Conservation (phyloP, 2,113 vertebrate genomes). For the Hippopotamus amphibius region DNA sequence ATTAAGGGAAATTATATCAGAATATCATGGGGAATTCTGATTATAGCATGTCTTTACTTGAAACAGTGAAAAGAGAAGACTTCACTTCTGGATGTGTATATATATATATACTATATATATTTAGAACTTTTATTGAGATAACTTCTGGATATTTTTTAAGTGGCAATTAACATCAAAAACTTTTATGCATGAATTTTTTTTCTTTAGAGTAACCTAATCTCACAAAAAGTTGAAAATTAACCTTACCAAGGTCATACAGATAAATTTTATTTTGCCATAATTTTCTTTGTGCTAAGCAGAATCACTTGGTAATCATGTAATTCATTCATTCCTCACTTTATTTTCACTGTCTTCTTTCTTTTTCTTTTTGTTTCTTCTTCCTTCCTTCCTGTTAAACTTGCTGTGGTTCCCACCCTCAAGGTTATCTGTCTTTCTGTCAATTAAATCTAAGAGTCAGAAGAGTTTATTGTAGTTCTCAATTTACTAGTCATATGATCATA, state of each 20-base stretch:
- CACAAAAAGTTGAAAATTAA: not conserved
- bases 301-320: not conserved
- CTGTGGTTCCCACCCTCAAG: not conserved
- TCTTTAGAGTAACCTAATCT: not conserved
- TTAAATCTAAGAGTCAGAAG: not conserved
- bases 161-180: not conserved
- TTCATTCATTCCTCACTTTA: not conserved
- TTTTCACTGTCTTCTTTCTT: not conserved
- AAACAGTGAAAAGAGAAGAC: not conserved
- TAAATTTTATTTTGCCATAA: not conserved
- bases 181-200: not conserved
- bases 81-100: not conserved
- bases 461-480: not conserved
- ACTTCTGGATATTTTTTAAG: not conserved
- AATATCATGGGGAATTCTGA: constrained; percentile 22
- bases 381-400: not conserved
- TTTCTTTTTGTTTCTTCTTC: not conserved
- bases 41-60: not conserved
- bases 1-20: constrained; percentile 45
- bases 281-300: not conserved
- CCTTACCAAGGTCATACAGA: not conserved
- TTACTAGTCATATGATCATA: not conserved
- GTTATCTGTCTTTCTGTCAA: not conserved
- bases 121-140: too few relatives aligned
- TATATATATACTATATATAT: too few relatives aligned